Conservation (phyloP, 2,797 vertebrate genomes). For the Coregonus suidteri region DNA sequence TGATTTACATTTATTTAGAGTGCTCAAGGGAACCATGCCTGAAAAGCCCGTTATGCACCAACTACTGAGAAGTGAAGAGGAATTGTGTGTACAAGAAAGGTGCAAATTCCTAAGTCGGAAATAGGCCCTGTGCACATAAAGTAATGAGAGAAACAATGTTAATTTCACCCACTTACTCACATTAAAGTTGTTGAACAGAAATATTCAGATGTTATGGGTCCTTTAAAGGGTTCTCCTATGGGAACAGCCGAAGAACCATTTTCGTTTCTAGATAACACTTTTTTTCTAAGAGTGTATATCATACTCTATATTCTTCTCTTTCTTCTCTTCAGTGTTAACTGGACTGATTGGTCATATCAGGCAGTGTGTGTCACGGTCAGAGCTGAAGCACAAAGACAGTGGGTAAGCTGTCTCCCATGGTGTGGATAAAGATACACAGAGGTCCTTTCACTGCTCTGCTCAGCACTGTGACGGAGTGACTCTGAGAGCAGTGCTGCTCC, state of each 20-base stretch:
- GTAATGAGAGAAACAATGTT: neutral
- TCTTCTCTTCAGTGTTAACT: neutral
- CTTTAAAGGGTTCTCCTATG: slow-evolving; percentile 13
- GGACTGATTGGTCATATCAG: too few relatives aligned
- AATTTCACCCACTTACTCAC: neutral
- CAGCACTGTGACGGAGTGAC: slow-evolving; percentile 44
- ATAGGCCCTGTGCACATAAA: neutral
- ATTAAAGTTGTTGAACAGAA: slow-evolving; percentile 35
- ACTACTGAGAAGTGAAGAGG: too few relatives aligned
- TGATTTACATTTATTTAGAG: too few relatives aligned
- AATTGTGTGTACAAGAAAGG: too few relatives aligned
- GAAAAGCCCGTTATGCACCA: too few relatives aligned
- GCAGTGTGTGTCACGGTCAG: too few relatives aligned
- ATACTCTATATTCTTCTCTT: slow-evolving; percentile 18
- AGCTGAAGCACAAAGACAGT: slow-evolving; percentile 16
- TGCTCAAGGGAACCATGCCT: too few relatives aligned
- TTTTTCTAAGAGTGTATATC: slow-evolving; percentile 24
- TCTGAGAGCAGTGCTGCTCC: slow-evolving; percentile 42
- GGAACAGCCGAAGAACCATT: slow-evolving; percentile 31
- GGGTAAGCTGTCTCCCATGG: slow-evolving; percentile 50
- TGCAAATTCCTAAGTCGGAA: neutral
- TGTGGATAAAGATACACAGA: slow-evolving; percentile 59
- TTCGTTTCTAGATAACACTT: slow-evolving; percentile 14
- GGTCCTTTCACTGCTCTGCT: slow-evolving; percentile 24
- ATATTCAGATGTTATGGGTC: too few relatives aligned